Percentiles rank a stretch among this genome's conserved stretches.
Evolutionary conservation across 2,797 vertebrate species (phyloP).

Genomic region (Acanthiza pusilla): DNA sequence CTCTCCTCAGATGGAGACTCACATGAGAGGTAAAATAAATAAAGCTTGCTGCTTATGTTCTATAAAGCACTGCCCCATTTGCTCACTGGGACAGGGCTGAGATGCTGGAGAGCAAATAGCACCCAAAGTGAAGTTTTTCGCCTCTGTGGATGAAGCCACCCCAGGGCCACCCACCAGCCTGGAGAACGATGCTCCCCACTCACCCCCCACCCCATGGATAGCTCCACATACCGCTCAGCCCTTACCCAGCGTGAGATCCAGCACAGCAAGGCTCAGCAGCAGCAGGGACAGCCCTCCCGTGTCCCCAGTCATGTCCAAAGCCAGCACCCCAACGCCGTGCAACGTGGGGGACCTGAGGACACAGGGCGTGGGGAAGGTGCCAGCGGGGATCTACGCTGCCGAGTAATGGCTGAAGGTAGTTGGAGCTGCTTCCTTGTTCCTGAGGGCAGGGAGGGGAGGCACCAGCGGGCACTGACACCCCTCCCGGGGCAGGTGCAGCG

Average conservation of each 20-base stretch:
- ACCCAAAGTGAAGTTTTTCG: neutral
- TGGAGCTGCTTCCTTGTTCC: neutral
- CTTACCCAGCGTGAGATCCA: neutral
- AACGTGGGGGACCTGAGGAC: neutral
- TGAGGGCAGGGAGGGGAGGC: neutral
- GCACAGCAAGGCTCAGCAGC: neutral
- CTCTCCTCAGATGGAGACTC: neutral
- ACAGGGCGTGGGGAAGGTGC: neutral
- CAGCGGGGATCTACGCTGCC: neutral
- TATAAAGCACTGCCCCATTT: neutral
- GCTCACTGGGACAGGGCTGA: neutral
- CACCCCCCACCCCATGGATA: neutral
- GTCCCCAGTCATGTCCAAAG: neutral
- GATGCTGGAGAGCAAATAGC: neutral
- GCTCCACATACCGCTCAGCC: neutral
- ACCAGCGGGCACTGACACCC: neutral
- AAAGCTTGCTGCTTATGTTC: neutral
- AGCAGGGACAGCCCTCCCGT: neutral
- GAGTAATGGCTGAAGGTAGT: neutral
- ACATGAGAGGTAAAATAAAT: neutral
- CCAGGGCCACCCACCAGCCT: neutral
- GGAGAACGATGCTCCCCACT: accelerated
- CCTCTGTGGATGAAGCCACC: neutral
- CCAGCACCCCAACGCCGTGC: neutral
- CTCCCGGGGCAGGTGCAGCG: neutral